Evolutionary conservation across 2,888 invertebrate genomes (phyloP), one percentile per base, ranked within the genome.

Genomic region (Orchestes rusci): DNA sequence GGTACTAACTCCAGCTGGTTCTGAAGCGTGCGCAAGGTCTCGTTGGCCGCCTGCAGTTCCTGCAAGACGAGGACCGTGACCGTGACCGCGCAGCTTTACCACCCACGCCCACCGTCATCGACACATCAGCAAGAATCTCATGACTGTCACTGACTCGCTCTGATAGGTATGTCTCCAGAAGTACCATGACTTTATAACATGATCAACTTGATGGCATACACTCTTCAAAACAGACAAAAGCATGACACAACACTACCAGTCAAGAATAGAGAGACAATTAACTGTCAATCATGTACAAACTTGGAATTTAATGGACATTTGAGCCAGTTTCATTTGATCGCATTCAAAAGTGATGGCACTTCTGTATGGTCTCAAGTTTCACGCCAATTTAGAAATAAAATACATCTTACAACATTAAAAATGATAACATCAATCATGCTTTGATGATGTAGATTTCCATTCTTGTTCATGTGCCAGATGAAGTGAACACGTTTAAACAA

Each of bases 11-110:
- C 84, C 77, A 84, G 74, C 73, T 84, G 83, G 68, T 71, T 74
- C 77, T 84, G 84, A 72, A 84, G 80, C 70, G 81, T 79, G 76
- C 82, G 83, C 76, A 85, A 79, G 66, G 82, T 82, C 78, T 84
- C 84, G 76, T 84, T 83, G 75, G 84, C 81, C 68, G 82, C 80
- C 77, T 81, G 82, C 77, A 84, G 79, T 78, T 84, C 84, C 84
- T 84, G 80, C 73, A 67, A 50, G 52, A 53, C 57, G 56, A 57
- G 56, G 55, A 59, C 58, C 60, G 55, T 58, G 57, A 54, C 53
- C 56, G 53, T 51, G 34, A 33, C 34, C 23, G 19, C 53, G 48
- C 54, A 45, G 60, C 59, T 62, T 62, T 62, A 62, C 61, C 61
- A 62, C 61, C 23, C 23, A 10, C 60, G 56, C 56, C 57, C 56